Base-by-base conservation (phyloP, 2,113 vertebrate genomes). In the Carlito syrichta region DNA sequence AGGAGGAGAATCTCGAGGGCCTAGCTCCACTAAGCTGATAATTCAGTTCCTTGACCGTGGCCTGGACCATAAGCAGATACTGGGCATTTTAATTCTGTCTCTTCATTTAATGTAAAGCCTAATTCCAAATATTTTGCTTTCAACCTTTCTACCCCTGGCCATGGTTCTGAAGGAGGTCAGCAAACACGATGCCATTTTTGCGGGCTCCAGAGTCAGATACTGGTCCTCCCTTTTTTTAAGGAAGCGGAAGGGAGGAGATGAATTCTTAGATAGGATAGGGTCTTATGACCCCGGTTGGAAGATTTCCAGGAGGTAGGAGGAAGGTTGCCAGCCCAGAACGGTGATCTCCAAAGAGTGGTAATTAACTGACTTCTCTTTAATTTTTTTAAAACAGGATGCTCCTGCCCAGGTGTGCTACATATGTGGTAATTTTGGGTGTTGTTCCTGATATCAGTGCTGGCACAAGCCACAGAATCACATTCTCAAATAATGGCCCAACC, bases 361-460 rank as follows among this genome's bases (percentile, higher is more conserved):
- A 95, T 96, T 93, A 97, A 95, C 92, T 82, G 69, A 86, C 58
- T 48, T 93, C 56, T 92, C 69, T 97, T 93, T 58, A 96, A 87
- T 84, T 95, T 66, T 96, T 89, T 93, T 81, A 91, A 97, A 98
- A 96, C 96, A 97, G 97, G 98, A 96, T 98, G 97, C 96, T 93
- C 83, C 54, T 96, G 48, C 35, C 96, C 91, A 97, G 96, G 95
- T 97, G 89, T 95, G 95, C 74, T 96, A 83, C 16, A 85, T 32
- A 97, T 97, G 97, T 96, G 97, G 96, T 97, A 92, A 95, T 56
- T 63, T 14, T 62, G 78, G 77, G 89, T 96, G 79, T 89, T 86
- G 86, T 97, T 48, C 74, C 74, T 69, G 81, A 74, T 52, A n/a
- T 19, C 17, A 0, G 40, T 45, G 78, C 32, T 85, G 60, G 82